These are phyloP conservation scores for Passer montanus DNA, from an alignment of 2,113 vertebrate genomes.

Conservation along the genomic window DNA sequence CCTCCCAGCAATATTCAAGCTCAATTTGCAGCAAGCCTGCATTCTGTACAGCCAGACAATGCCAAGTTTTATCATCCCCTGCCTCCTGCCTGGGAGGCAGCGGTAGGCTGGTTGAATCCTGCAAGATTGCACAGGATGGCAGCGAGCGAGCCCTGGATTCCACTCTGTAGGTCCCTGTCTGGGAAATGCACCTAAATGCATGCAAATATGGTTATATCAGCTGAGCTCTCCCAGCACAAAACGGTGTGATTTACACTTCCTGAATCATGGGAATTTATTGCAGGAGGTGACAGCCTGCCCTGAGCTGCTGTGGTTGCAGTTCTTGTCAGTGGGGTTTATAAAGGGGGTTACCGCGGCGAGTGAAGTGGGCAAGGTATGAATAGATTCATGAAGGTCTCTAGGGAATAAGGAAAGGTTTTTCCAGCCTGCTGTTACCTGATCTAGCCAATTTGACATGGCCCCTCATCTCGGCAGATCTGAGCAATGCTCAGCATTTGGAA, in stretches of 20 bases:
- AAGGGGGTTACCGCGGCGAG: background rate
- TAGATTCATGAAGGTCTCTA: background rate
- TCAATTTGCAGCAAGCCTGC: background rate
- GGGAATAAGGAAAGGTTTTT: background rate
- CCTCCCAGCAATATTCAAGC: background rate
- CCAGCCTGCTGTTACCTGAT: constrained; percentile 25
- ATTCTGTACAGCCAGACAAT: background rate
- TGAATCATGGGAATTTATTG: accelerated
- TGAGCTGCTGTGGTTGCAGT: background rate
- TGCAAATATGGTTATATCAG: accelerated
- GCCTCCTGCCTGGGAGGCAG: background rate
- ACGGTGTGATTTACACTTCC: background rate
- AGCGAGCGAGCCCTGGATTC: background rate
- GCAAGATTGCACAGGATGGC: background rate
- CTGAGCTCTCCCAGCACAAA: background rate
- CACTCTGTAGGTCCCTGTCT: background rate
- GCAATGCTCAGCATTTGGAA: background rate
- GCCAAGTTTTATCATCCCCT: background rate
- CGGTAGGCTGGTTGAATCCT: background rate
- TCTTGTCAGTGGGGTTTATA: background rate
- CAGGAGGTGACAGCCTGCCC: background rate
- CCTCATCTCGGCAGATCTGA: background rate
- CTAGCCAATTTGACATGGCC: background rate
- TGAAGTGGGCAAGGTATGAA: background rate
- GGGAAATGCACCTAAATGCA: background rate